Base-by-base conservation (phyloP, 1,140 invertebrate species). In the Platyscapa corneri region DNA sequence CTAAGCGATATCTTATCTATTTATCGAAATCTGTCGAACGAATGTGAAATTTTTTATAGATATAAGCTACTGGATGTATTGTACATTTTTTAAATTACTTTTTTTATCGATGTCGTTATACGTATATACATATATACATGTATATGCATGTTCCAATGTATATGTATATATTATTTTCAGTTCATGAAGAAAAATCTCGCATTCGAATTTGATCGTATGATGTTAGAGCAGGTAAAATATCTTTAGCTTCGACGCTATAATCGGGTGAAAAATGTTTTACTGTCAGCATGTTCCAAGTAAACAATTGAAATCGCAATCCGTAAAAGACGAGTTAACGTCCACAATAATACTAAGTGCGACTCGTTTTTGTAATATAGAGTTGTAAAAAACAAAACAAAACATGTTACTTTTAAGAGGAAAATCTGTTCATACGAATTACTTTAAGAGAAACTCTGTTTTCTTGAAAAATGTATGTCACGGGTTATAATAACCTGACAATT, bases 321-420 rank as follows among this genome's bases (percentile, higher is more conserved):
- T 53, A 37, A 53, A 37, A 37, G 34, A 5, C 14, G 20, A 46
- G 18, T 39, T 64, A 64, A 42, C 46, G 42, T 42, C 46, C 20
- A 65, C 39, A 78, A 67, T 34, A 82, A 37, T 74, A 56, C 49
- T 23, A 65, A 32, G 75, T 74, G 83, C 77, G 67, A 42, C 37
- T 74, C 39, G 60, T 75, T 85, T 85, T 81, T 85, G 84, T 85
- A 81, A 79, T 81, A 85, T 85, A 85, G 78, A 81, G 64, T 81
- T 81, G 77, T 85, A 81, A 85, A 81, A 85, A 74, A 80, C 7
- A 37, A 37, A 56, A 70, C 3, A 84, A 46, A 49, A 46, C 42
- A 53, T 70, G 42, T 72, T 79, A 56, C 39, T 72, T 84, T 60
- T 79, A 79, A 79, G 76, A 49, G 60, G 27, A 46, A 42, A 67